Evolutionary conservation across 1,140 invertebrate species (phyloP).

Genomic region (Papilio polyxenes): DNA sequence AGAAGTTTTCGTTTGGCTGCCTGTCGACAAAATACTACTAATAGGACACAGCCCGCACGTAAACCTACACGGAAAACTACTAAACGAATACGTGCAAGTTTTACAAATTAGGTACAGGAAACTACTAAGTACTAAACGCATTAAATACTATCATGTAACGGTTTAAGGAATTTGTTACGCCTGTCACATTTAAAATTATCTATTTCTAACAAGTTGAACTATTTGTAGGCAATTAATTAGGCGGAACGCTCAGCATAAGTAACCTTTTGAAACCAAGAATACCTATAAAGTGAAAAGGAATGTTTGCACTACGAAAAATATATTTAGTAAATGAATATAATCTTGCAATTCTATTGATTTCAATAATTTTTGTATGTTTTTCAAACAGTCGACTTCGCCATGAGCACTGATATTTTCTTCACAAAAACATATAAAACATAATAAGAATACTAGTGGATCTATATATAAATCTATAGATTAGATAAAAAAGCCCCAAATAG

Average conservation of each 20-base stretch:
- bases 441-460: background rate
- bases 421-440: no score
- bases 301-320: no score
- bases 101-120: background rate
- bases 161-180: conserved; percentile 15
- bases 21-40: conserved; percentile 46
- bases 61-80: conserved; percentile 30
- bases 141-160: background rate
- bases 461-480: conserved; percentile 2
- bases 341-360: no score
- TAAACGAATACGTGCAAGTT: conserved; percentile 21
- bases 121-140: background rate
- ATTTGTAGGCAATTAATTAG: background rate
- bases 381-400: background rate
- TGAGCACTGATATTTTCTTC: no score
- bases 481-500: background rate
- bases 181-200: background rate
- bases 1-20: conserved; percentile 57
- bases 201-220: background rate
- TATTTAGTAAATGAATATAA: no score
- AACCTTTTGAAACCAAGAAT: background rate
- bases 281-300: no score
- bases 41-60: conserved; percentile 46
- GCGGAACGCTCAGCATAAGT: background rate
- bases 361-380: no score